Conservation (phyloP, 2,888 invertebrate species). For the Nymphalis c-album region DNA sequence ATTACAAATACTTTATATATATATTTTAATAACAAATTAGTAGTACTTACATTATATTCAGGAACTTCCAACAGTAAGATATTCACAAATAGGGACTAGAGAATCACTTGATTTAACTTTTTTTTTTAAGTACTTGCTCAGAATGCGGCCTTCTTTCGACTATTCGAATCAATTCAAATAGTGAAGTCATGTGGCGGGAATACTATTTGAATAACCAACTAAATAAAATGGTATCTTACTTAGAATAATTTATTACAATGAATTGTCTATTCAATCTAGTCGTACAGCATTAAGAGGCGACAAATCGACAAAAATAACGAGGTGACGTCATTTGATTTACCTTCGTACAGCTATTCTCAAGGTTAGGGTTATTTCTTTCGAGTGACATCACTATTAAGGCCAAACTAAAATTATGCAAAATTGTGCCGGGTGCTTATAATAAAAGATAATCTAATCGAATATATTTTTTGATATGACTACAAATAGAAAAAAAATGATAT, state of each 20-base stretch:
- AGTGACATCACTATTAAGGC: slow-evolving; percentile 47
- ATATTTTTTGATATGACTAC: background rate
- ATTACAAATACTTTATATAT: too few species aligned
- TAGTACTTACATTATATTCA: background rate
- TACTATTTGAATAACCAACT: slow-evolving; percentile 38
- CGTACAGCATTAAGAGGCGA: slow-evolving; percentile 41
- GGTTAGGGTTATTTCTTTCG: slow-evolving; percentile 50
- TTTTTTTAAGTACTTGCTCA: slow-evolving; percentile 19
- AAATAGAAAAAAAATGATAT: background rate
- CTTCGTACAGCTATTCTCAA: slow-evolving; percentile 49
- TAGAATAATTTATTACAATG: background rate
- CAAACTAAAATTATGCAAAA: slow-evolving; percentile 22
- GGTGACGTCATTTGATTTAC: slow-evolving; percentile 58
- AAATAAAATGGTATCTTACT: slow-evolving; percentile 32
- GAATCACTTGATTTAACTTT: slow-evolving; percentile 7
- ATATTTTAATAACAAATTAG: background rate
- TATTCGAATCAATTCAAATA: slow-evolving; percentile 43
- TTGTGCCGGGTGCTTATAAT: background rate
- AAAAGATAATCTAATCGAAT: background rate
- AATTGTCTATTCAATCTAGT: slow-evolving; percentile 41
- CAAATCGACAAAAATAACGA: slow-evolving; percentile 65
- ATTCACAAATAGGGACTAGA: slow-evolving; percentile 8
- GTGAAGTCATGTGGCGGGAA: slow-evolving; percentile 51
- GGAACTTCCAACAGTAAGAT: slow-evolving; percentile 8
- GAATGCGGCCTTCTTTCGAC: slow-evolving; percentile 27